phyloP scores from a whole-genome alignment of 2,888 invertebrate species.

The Sabellastarte sp. region DNA sequence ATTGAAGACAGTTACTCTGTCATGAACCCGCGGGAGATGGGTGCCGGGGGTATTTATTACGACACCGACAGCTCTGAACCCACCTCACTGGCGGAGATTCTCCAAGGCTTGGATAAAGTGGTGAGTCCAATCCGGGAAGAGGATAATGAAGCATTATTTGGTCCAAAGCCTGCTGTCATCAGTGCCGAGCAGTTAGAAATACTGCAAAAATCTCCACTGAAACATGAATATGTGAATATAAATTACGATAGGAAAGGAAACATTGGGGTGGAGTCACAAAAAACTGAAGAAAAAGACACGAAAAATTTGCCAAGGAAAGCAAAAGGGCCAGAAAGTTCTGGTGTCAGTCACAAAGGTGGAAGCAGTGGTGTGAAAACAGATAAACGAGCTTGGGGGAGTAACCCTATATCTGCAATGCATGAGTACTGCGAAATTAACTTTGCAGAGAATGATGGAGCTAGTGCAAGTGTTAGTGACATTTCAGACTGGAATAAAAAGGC shows the following conservation, averaged over 20 bases:
- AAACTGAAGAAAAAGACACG: too few relatives aligned
- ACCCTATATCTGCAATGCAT: neutral
- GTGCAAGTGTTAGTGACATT: too few relatives aligned
- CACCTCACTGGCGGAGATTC: too few relatives aligned
- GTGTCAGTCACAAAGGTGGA: neutral
- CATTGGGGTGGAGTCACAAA: neutral
- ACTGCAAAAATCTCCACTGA: neutral
- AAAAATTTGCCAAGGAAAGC: neutral
- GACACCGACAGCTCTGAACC: neutral
- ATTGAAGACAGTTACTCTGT: too few relatives aligned
- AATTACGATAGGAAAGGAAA: neutral
- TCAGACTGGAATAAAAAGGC: too few relatives aligned
- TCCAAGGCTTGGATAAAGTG: too few relatives aligned
- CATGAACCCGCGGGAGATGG: too few relatives aligned
- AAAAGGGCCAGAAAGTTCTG: neutral
- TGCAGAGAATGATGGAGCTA: neutral
- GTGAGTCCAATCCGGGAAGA: neutral
- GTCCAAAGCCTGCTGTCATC: neutral
- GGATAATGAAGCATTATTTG: neutral
- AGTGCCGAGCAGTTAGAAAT: too few relatives aligned
- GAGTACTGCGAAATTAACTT: neutral
- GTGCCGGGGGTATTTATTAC: neutral
- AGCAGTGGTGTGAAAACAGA: neutral
- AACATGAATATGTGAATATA: conserved; percentile 4
- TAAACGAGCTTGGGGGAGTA: neutral